Base-by-base conservation (phyloP, 2,797 vertebrate species). In the Cheirogaleus major region DNA sequence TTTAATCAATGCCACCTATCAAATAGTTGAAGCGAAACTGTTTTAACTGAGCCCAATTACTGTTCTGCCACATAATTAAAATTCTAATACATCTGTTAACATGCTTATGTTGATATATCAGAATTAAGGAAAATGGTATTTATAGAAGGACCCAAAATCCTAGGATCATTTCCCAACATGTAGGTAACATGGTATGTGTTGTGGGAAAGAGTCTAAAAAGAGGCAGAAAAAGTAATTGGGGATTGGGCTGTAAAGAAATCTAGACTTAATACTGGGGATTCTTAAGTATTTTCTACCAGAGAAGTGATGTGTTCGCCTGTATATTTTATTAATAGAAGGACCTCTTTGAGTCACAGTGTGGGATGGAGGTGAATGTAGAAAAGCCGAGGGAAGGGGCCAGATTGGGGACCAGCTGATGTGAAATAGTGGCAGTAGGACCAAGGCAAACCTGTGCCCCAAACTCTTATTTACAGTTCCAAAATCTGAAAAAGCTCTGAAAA, bases 41-140 rank as follows among this genome's bases (percentile, higher is more conserved):
- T 30, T 93, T 89, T 92, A 55, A 88, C 9, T 90, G 23, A 63
- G 61, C 32, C 18, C 11, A 65, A 7, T 89, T 88, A 75, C 25
- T 76, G 4, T 88, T 96, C 88, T 92, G 38, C 25, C 67, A 25
- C 79, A 15, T 79, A 61, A 92, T 92, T 95, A 86, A 92, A 85
- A 89, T 81, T 94, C 27, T 72, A 65, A n/a, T 69, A 69, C 32
- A 0, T 20, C 20, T 82, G 7, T 88, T 95, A 91, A 85, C 32
- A 43, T 88, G 35, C 65, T 48, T 76, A 59, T 35, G 14, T 61
- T 93, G 12, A 81, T 48, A 67, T 15, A 50, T 35, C n/a, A 92
- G 27, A 89, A 78, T 78, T 35, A 50, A 83, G 72, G 48, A 55
- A 95, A 95, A 89, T 59, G 35, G 1, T 91, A 0, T 50, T 89